Base-by-base conservation (phyloP, 2,888 invertebrate species). In the Cheilosia pagana region DNA sequence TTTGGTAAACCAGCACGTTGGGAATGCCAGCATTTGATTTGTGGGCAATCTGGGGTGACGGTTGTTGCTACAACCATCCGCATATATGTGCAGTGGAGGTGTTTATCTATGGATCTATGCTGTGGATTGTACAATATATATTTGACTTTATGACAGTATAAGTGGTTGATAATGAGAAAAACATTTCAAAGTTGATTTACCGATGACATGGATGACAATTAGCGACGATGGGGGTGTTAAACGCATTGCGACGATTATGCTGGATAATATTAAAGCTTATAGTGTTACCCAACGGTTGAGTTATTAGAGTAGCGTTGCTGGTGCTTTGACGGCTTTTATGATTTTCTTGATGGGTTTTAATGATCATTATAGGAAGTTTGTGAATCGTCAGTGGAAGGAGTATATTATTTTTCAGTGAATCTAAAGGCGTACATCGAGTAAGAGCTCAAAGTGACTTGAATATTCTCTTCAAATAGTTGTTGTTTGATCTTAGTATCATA, bases 21-120 rank as follows among this genome's bases (percentile, higher is more conserved):
- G 6, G 68, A 75, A 67, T 77, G 82, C 67, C 72, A 82, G 62
- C 55, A 45, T 78, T 77, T 77, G 77, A 82, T 82, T 77, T 82
- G 82, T 82, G 71, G 77, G 41, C 60, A 77, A 53, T 77, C 77
- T 60, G 67, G 55, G 55, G 67, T 77, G 82, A 72, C 71, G 65
- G 67, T 77, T 65, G 59, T 77, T 65, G 59, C 52, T 59, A 48
- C 43, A 59, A 5, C 19, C 28, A 41, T 41, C 16, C 35, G 16
- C 31, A 28, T 8, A 28, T 16, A 6, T 5, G 16, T 28, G 23
- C 25, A 41, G 41, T 16, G 3, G 23, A 14, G 43, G 35, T 43
- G n/a, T 12, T 12, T 12, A 35, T 35, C 35, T 35, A 35, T 35
- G 35, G 3, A 35, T 14, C n/a, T 16, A n/a, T n/a, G n/a, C n/a